A percentile compares a stretch with the other conserved stretches of the same genome.
Conservation (phyloP, 1,140 invertebrate species). For the Agrilus planipennis region DNA sequence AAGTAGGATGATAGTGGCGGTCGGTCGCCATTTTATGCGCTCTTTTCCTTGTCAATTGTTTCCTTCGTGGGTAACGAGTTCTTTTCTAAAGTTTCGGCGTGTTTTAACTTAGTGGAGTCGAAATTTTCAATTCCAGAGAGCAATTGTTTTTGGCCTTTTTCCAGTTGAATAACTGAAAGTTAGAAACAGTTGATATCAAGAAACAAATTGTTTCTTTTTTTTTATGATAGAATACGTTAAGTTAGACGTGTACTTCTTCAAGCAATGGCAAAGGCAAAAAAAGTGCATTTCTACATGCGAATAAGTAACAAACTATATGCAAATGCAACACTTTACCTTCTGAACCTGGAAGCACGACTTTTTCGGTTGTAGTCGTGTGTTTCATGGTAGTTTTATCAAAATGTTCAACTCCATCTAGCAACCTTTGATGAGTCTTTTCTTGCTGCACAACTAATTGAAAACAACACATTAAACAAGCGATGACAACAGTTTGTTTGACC, state of each 20-base stretch:
- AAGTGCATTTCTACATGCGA: no score
- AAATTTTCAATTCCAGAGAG: constrained; percentile 83
- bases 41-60: constrained; percentile 59
- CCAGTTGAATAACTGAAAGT: constrained; percentile 65
- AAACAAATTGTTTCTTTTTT: no score
- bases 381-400: constrained; percentile 62
- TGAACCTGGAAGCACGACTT: constrained; percentile 61
- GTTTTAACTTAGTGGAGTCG: constrained; percentile 72
- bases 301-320: not conserved
- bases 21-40: constrained; percentile 16
- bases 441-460: constrained; percentile 38
- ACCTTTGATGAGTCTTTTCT: constrained; percentile 55
- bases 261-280: no score
- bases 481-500: no score
- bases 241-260: no score
- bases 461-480: constrained; percentile 9
- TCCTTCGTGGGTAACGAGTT: constrained; percentile 73
- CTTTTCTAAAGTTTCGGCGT: constrained; percentile 80
- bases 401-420: constrained; percentile 56
- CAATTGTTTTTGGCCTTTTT: constrained; percentile 75
- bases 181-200: not conserved
- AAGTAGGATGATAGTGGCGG: constrained; percentile 2
- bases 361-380: constrained; percentile 62
- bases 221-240: no score
- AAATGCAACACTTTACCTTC: constrained; percentile 44